These are phyloP conservation scores for Paragorgia papillata DNA, from an alignment of 92 coral and sea anemone species.

Conservation along the genomic window DNA sequence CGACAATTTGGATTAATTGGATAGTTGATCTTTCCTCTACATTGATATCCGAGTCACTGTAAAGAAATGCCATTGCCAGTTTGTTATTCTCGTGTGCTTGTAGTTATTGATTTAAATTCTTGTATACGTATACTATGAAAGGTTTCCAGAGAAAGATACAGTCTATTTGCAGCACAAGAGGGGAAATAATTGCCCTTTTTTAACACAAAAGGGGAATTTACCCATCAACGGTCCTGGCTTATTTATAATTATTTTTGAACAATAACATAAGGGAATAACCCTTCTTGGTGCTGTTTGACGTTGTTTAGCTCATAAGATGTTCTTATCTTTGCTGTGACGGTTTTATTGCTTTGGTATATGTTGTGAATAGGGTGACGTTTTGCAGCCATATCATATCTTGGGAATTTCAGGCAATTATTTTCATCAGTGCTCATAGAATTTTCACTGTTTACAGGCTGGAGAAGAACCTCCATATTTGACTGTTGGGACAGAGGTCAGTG, in stretches of 20 bases:
- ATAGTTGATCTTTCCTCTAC: neutral
- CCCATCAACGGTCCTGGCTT: neutral
- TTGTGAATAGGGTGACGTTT: neutral
- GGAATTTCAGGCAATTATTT: no score
- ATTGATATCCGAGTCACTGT: neutral
- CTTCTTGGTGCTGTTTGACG: neutral
- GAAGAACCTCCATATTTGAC: slow-evolving; percentile 97
- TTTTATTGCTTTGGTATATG: neutral
- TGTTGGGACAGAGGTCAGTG: slow-evolving; percentile 99
- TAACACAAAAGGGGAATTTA: no score
- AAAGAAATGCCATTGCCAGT: neutral
- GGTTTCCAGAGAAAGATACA: neutral
- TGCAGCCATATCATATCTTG: neutral
- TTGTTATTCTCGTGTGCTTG: neutral
- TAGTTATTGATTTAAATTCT: neutral
- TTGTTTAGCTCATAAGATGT: no score
- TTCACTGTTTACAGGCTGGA: slow-evolving; percentile 90
- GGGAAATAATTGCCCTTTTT: no score
- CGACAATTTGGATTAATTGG: neutral
- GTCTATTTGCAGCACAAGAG: no score
- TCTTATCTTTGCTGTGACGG: neutral
- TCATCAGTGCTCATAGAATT: no score
- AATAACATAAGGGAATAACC: neutral
- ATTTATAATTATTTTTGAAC: neutral
- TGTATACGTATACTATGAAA: neutral